Percentiles rank a stretch among this genome's conserved stretches.
These are phyloP conservation scores for Macrotis lagotis DNA, from an alignment of 2,113 vertebrate species.

Conservation along the genomic window DNA sequence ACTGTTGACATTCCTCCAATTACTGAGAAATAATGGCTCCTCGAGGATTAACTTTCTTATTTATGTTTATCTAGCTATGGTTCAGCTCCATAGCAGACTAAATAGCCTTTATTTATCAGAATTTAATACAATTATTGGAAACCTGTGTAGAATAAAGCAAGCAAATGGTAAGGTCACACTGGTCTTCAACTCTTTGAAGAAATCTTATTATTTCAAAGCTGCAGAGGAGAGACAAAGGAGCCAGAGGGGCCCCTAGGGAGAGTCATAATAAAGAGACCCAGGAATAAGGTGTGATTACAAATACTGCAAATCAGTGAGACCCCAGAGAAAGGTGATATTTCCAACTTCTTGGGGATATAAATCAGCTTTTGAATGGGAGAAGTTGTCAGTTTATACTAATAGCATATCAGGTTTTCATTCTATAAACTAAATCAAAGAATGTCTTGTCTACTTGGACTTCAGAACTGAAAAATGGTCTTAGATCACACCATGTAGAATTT, in stretches of 20 bases:
- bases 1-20: constrained; percentile 41
- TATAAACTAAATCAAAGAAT: not conserved
- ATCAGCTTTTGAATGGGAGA: not conserved
- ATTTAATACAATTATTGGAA: constrained; percentile 71
- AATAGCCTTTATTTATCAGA: constrained; percentile 70
- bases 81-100: constrained; percentile 70
- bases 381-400: not conserved
- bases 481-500: not conserved
- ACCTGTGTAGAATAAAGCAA: constrained; percentile 57
- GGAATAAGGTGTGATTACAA: constrained; percentile 7
- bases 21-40: constrained; percentile 39
- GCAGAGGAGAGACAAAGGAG: constrained; percentile 4
- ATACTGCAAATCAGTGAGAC: constrained; percentile 7
- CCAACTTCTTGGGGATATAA: not conserved
- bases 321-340: not conserved
- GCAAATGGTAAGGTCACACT: constrained; percentile 27
- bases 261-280: not conserved
- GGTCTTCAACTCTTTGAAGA: constrained; percentile 58
- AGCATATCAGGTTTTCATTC: not conserved
- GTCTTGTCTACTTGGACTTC: not conserved
- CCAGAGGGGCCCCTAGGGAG: not conserved
- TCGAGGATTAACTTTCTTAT: constrained; percentile 53
- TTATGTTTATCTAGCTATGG: constrained; percentile 55
- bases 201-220: constrained; percentile 36
- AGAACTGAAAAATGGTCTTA: not conserved